phyloP scores from a whole-genome alignment of 2,888 invertebrate genomes.

The Mesochorus sp. region DNA sequence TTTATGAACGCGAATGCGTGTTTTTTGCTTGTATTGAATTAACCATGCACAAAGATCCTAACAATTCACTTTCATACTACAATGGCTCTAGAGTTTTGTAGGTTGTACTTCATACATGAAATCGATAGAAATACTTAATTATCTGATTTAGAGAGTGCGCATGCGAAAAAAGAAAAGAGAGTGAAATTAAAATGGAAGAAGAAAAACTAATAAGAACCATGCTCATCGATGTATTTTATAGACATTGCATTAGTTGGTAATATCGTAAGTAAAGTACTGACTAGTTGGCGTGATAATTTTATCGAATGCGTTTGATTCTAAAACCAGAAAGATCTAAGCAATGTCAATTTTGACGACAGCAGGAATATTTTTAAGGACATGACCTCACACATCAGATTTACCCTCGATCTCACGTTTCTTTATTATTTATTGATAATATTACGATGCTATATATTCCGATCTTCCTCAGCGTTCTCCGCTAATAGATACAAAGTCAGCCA shows the following conservation, averaged over 20 bases:
- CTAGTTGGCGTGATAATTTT: too few relatives aligned
- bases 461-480: not conserved
- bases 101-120: slow-evolving; percentile 7
- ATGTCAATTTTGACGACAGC: too few relatives aligned
- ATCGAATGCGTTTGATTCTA: too few relatives aligned
- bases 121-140: slow-evolving; percentile 48
- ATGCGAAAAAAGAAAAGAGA: not conserved
- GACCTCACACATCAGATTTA: slow-evolving; percentile 11
- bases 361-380: not conserved
- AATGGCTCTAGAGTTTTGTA: slow-evolving; percentile 6
- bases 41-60: slow-evolving; percentile 38
- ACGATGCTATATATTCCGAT: not conserved
- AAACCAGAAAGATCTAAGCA: too few relatives aligned
- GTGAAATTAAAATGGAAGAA: not conserved
- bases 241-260: too few relatives aligned
- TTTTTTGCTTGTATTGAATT: slow-evolving; percentile 45
- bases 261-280: too few relatives aligned
- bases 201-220: not conserved
- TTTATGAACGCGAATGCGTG: slow-evolving; percentile 45
- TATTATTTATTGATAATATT: slow-evolving; percentile 31
- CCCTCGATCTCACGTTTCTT: slow-evolving; percentile 18
- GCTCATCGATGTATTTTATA: not conserved
- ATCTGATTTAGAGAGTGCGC: slow-evolving; percentile 28
- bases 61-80: slow-evolving; percentile 25
- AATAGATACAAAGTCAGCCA: slow-evolving; percentile 23